Evolutionary conservation across 2,888 invertebrate species (phyloP).

Genomic region (Meteorus colon): DNA sequence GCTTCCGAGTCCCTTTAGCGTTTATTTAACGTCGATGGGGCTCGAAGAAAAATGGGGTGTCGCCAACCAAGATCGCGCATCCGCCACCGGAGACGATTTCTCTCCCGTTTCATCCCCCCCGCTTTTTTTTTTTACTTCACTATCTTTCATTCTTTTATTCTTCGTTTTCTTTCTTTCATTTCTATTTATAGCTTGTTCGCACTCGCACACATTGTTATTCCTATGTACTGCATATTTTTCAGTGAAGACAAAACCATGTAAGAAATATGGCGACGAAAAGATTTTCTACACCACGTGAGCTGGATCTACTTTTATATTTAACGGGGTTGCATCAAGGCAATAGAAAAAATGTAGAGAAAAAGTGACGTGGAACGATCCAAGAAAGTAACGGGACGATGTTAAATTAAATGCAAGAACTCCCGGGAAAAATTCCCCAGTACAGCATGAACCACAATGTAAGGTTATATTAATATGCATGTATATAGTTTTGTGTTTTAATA

Average conservation of each 20-base stretch:
- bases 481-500: constrained; percentile 25
- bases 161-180: background rate
- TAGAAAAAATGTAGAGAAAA: constrained; percentile 19
- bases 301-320: constrained; percentile 30
- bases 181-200: background rate
- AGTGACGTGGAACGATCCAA: constrained; percentile 1
- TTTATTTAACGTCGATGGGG: constrained; percentile 44
- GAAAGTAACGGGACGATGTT: constrained; percentile 37
- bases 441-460: background rate
- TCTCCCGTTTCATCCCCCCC: constrained; percentile 13
- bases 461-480: constrained; percentile 25
- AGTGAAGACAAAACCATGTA: constrained; percentile 19
- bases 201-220: background rate
- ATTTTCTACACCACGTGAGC: constrained; percentile 25
- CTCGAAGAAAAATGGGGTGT: constrained; percentile 40
- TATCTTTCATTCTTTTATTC: constrained; percentile 7
- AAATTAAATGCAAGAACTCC: constrained; percentile 40
- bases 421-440: background rate
- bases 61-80: constrained; percentile 34
- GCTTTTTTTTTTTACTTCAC: background rate
- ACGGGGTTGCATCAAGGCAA: constrained; percentile 27
- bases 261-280: constrained; percentile 27
- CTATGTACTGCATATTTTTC: background rate
- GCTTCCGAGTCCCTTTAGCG: constrained; percentile 42
- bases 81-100: constrained; percentile 36